phyloP scores from a whole-genome alignment of 1,140 invertebrate genomes.

The Aplysia californica region DNA sequence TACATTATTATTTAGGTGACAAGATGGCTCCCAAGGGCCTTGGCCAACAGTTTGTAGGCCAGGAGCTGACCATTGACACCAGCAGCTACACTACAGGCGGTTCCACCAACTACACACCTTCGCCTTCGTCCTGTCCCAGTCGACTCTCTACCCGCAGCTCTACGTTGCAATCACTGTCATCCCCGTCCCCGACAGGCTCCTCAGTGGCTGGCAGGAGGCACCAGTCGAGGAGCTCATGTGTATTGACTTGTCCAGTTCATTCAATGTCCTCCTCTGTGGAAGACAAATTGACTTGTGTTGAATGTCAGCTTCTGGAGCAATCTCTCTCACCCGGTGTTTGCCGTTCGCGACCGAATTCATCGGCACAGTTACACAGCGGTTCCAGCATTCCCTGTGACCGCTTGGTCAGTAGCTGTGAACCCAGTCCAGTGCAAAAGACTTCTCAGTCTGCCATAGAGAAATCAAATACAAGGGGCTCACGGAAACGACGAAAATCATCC shows the following conservation, averaged over 20 bases:
- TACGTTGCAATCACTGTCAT: conserved; percentile 17
- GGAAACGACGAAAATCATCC: conserved; percentile 12
- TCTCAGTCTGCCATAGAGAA: not conserved
- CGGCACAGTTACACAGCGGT: not conserved
- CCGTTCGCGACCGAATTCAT: not conserved
- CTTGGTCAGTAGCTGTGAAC: conserved; percentile 8
- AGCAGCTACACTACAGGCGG: conserved; percentile 19
- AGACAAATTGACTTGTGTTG: conserved; percentile 7
- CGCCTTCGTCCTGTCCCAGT: conserved; percentile 19
- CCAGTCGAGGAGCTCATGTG: not conserved
- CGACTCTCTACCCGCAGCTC: conserved; percentile 21
- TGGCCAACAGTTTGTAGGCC: not conserved
- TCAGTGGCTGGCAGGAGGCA: not conserved
- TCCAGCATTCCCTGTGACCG: not conserved
- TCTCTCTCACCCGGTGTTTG: not conserved
- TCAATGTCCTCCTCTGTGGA: not conserved
- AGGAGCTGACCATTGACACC: conserved; percentile 20
- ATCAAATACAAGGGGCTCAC: not conserved
- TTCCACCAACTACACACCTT: not conserved
- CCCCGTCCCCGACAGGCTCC: conserved; percentile 21
- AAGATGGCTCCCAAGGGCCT: not conserved
- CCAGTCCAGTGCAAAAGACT: conserved; percentile 3
- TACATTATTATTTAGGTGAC: no score
- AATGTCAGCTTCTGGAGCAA: conserved; percentile 20
- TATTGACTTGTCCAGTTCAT: conserved; percentile 15